Evolutionary conservation across 2,797 vertebrate species (phyloP), one percentile per base, ranked within the genome.

Genomic region (Otolemur crassicaudatus): DNA sequence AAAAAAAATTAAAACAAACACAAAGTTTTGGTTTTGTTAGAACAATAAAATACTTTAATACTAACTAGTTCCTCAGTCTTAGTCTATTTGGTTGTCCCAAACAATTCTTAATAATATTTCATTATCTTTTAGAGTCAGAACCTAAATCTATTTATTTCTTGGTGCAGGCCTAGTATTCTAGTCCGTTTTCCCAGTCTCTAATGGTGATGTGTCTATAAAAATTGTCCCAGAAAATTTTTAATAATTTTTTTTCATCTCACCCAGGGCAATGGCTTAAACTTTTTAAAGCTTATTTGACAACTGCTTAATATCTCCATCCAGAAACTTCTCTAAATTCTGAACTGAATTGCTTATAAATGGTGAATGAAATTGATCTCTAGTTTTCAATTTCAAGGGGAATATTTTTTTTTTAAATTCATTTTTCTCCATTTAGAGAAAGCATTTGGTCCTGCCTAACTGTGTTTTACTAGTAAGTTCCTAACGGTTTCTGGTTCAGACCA

Each of bases 361-460:
- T 83, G 31, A 87, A 87, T 63, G 87, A 70, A 96, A 90, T 31
- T 85, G 34, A 90, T 96, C 27, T 77, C 43, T 11, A 63, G 31
- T 31, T 69, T 90, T 8, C 25, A 93, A 77, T 83, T 88, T 40
- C 19, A 69, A 92, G 34, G 69, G 27, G 60, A 77, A 89, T 40
- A 40, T 40, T 65, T 69, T 85, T 76, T 83, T 75, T 95, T 87
- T n/a, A 60, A 87, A 87, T 65, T 80, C 31, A 61, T 65, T 94
- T 81, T 87, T 56, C 25, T 93, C 29, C 67, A 82, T 87, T 91
- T 85, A 91, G 13, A 85, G 16, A 95, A 92, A 85, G 5, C 3
- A 63, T 1, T 8, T 37, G 46, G 22, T 73, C 67, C 73, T 73
- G 13, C 17, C 9, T 40, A 23, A 37, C 40, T 91, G 70, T 91